Evolutionary conservation across 2,888 invertebrate species (phyloP).

Genomic region (Scaptomyza caliginosa): DNA sequence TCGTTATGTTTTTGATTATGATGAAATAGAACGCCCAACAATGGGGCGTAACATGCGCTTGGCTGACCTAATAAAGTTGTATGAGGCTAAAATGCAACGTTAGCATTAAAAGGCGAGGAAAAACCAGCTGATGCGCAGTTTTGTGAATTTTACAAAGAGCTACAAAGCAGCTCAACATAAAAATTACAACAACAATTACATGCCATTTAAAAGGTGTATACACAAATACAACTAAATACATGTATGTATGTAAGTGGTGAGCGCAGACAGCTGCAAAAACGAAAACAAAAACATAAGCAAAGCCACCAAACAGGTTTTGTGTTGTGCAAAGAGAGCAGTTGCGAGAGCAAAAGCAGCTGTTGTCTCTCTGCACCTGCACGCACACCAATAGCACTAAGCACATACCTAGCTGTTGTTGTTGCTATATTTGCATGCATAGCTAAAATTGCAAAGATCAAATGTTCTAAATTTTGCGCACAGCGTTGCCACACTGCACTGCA

Average conservation of each 20-base stretch:
- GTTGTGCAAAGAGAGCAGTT: slow-evolving; percentile 1
- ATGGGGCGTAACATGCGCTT: slow-evolving; percentile 39
- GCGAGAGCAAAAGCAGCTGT: slow-evolving; percentile 59
- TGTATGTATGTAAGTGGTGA: slow-evolving; percentile 5
- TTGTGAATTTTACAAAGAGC: slow-evolving; percentile 62
- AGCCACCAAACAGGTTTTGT: slow-evolving; percentile 65
- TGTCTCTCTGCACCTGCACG: slow-evolving; percentile 53
- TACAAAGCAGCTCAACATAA: slow-evolving; percentile 50
- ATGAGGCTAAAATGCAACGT: slow-evolving; percentile 52
- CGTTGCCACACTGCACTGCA: slow-evolving; percentile 30
- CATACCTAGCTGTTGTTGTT: slow-evolving; percentile 6
- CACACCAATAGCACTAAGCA: slow-evolving; percentile 18
- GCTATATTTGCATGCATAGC: slow-evolving; percentile 48
- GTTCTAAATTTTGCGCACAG: slow-evolving; percentile 41
- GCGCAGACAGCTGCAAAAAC: slow-evolving; percentile 69
- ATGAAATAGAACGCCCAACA: slow-evolving; percentile 46
- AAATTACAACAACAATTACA: slow-evolving; percentile 27
- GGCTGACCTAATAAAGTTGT: slow-evolving; percentile 66
- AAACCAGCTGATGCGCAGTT: slow-evolving; percentile 73
- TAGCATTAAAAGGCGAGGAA: slow-evolving; percentile 38
- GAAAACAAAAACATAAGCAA: slow-evolving; percentile 72
- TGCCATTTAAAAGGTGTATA: slow-evolving; percentile 24
- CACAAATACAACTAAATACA: neutral
- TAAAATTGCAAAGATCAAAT: slow-evolving; percentile 47
- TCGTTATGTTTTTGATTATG: slow-evolving; percentile 36